phyloP scores from a whole-genome alignment of 2,797 vertebrate species.

The Esox lucius region DNA sequence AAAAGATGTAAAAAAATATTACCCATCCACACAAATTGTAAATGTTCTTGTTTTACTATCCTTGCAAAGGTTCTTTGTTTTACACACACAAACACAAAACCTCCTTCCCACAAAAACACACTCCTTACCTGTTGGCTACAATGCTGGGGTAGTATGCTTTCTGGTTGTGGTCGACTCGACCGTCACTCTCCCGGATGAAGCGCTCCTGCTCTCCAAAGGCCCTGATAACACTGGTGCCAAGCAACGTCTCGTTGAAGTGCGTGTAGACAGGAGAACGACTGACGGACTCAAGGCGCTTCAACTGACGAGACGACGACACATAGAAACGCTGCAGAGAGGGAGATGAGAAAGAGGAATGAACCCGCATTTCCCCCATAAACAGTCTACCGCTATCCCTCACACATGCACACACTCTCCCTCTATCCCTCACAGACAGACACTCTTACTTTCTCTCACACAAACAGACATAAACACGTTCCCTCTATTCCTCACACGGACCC shows the following conservation, averaged over 20 bases:
- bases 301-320: constrained; percentile 90
- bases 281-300: constrained; percentile 93
- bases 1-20: too few relatives aligned
- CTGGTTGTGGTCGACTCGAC: constrained; percentile 89
- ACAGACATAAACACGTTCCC: too few relatives aligned
- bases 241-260: constrained; percentile 94
- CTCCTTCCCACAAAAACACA: not conserved
- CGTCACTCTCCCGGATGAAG: constrained; percentile 82
- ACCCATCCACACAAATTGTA: too few relatives aligned
- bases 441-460: too few relatives aligned
- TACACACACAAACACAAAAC: too few relatives aligned
- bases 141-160: constrained; percentile 88
- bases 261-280: constrained; percentile 97
- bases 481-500: too few relatives aligned
- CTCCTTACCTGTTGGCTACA: constrained; percentile 88
- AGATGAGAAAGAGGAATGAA: not conserved
- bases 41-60: too few relatives aligned
- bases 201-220: constrained; percentile 81
- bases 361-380: too few relatives aligned
- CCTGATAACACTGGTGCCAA: constrained; percentile 89
- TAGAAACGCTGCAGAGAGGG: constrained; percentile 87
- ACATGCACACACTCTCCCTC: too few relatives aligned
- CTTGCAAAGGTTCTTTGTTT: too few relatives aligned
- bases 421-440: too few relatives aligned
- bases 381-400: too few relatives aligned